Percentiles rank a stretch among this genome's conserved stretches.
These are phyloP conservation scores for Liodrosophila aerea DNA, from an alignment of 2,888 invertebrate species.

Conservation along the genomic window DNA sequence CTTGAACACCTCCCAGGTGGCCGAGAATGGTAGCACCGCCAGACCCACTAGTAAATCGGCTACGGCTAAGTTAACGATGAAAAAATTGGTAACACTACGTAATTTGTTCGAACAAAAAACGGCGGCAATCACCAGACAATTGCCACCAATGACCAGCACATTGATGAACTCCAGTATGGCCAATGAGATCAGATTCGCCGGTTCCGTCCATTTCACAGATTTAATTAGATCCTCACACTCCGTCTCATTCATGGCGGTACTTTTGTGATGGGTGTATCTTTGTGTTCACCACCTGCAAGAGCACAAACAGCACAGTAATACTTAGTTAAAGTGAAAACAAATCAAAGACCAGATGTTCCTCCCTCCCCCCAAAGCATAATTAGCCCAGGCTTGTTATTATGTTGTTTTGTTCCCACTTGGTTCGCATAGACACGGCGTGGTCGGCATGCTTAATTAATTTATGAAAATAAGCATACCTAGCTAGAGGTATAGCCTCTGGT, in stretches of 20 bases:
- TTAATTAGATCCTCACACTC: constrained; percentile 92
- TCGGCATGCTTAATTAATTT: constrained; percentile 64
- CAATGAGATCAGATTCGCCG: constrained; percentile 89
- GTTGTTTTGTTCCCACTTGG: neutral
- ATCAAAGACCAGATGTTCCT: constrained; percentile 1
- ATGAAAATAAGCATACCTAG: constrained; percentile 42
- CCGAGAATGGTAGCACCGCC: constrained; percentile 97
- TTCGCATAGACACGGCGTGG: constrained; percentile 28
- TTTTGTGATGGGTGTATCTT: constrained; percentile 78
- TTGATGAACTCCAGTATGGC: constrained; percentile 91
- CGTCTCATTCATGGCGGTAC: constrained; percentile 89
- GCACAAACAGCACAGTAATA: constrained; percentile 12
- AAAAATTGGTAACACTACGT: constrained; percentile 96
- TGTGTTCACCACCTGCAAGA: constrained; percentile 80
- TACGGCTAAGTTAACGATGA: constrained; percentile 97
- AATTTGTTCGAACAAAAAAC: constrained; percentile 95
- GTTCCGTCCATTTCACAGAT: constrained; percentile 92
- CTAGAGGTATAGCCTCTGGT: neutral
- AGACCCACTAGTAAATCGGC: constrained; percentile 98
- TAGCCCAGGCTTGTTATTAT: constrained; percentile 13
- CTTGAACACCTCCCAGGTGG: constrained; percentile 96
- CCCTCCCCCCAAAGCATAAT: constrained; percentile 29
- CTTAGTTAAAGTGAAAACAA: neutral
- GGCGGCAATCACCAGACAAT: constrained; percentile 95
- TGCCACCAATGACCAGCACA: constrained; percentile 93